These are phyloP conservation scores for Lagothrix lagotricha DNA, from an alignment of 2,797 vertebrate species.

Conservation along the genomic window DNA sequence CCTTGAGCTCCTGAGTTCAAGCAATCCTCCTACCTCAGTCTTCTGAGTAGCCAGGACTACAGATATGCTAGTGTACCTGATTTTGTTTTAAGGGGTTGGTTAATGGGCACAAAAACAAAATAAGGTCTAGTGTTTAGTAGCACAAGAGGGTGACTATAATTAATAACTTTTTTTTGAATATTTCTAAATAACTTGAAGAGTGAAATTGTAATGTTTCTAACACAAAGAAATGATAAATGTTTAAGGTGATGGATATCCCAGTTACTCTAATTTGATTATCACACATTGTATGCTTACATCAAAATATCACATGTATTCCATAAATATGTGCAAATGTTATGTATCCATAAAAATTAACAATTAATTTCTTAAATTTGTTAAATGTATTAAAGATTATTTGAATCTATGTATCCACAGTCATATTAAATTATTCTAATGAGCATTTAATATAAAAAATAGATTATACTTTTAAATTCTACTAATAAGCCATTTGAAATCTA, in stretches of 20 bases:
- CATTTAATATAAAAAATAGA: background rate
- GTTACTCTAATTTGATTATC: background rate
- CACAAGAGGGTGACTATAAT: background rate
- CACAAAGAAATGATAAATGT: background rate
- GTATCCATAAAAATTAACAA: background rate
- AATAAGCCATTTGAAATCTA: background rate
- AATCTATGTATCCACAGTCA: background rate
- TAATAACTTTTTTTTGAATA: background rate
- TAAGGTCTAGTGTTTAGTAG: background rate
- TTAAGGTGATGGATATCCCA: background rate
- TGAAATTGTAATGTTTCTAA: background rate
- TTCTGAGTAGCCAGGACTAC: background rate
- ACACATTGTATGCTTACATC: background rate
- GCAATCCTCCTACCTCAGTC: background rate
- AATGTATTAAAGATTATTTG: background rate
- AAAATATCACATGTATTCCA: background rate
- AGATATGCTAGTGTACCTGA: background rate
- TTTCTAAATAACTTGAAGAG: background rate
- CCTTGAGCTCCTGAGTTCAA: background rate
- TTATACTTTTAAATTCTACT: background rate
- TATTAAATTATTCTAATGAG: background rate
- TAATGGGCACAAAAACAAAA: background rate
- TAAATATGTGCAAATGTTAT: background rate
- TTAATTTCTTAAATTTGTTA: background rate
- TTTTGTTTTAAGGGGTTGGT: background rate